Percentiles rank a stretch among this genome's conserved stretches.
These are phyloP conservation scores for Sibirionetta formosa DNA, from an alignment of 2,797 vertebrate genomes.

Conservation along the genomic window DNA sequence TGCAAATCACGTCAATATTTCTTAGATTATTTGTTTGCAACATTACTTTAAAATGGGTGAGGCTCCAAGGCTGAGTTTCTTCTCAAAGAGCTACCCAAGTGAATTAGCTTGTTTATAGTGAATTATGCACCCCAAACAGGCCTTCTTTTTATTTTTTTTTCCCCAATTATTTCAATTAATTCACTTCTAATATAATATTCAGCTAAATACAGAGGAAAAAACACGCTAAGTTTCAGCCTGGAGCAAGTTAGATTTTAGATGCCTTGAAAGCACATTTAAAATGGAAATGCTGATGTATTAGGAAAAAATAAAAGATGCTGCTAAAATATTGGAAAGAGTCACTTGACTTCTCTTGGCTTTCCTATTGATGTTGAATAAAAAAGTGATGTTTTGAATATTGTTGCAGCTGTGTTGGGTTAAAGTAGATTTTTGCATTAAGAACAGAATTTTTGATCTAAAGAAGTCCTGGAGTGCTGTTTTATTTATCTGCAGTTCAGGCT, in stretches of 20 bases:
- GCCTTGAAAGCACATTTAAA: not conserved
- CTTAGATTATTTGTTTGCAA: not conserved
- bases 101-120: not conserved
- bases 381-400: constrained; percentile 50
- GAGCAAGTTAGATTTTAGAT: not conserved
- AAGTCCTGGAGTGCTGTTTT: not conserved
- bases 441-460: constrained; percentile 45
- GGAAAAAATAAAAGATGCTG: not conserved
- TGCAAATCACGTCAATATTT: not conserved
- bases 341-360: not conserved
- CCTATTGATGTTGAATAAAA: constrained; percentile 16
- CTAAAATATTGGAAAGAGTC: constrained; percentile 9
- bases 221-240: constrained; percentile 9
- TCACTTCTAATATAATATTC: constrained; percentile 2
- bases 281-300: constrained; percentile 30
- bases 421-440: constrained; percentile 28
- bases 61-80: not conserved
- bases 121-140: not conserved
- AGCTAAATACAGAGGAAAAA: not conserved
- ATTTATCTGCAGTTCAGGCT: constrained; percentile 21
- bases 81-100: not conserved
- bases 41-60: not conserved
- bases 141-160: not conserved
- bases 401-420: not conserved
- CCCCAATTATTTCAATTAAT: not conserved